Conservation (phyloP, 35 echinoderm and acorn worm species). For the Chiridota heheva region DNA sequence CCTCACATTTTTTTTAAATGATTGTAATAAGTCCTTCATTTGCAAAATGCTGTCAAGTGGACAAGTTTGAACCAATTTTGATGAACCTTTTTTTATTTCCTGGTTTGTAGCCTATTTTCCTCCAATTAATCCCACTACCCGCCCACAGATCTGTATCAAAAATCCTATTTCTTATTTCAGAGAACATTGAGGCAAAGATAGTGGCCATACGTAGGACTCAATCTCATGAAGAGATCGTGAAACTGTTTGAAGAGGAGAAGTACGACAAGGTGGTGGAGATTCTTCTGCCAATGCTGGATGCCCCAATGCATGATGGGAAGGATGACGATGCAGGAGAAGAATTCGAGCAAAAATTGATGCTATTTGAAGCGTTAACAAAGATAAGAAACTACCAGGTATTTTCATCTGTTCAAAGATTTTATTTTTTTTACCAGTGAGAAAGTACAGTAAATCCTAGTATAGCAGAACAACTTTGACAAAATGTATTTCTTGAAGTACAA, state of each 20-base stretch:
- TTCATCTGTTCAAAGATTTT: neutral
- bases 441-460: constrained; percentile 22
- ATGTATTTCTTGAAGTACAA: too few relatives aligned
- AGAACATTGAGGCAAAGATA: constrained; percentile 53
- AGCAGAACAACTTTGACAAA: too few relatives aligned
- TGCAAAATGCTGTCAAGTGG: too few relatives aligned
- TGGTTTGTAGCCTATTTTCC: too few relatives aligned
- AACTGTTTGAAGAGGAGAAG: constrained; percentile 54
- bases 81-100: too few relatives aligned
- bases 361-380: constrained; percentile 49
- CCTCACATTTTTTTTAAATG: too few relatives aligned
- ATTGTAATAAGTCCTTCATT: too few relatives aligned
- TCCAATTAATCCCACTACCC: too few relatives aligned
- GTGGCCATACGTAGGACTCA: constrained; percentile 76
- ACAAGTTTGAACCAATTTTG: too few relatives aligned
- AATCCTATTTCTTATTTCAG: too few relatives aligned
- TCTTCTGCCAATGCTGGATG: constrained; percentile 56
- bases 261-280: constrained; percentile 64
- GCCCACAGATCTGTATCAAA: too few relatives aligned
- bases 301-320: constrained; percentile 13
- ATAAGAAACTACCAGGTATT: constrained; percentile 65
- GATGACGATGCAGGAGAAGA: constrained; percentile 27
- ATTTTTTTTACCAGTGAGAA: constrained; percentile 40
- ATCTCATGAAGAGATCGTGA: constrained; percentile 80
- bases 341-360: constrained; percentile 49